Evolutionary conservation across 2,113 vertebrate genomes (phyloP).

Genomic region (Mohoua ochrocephala): DNA sequence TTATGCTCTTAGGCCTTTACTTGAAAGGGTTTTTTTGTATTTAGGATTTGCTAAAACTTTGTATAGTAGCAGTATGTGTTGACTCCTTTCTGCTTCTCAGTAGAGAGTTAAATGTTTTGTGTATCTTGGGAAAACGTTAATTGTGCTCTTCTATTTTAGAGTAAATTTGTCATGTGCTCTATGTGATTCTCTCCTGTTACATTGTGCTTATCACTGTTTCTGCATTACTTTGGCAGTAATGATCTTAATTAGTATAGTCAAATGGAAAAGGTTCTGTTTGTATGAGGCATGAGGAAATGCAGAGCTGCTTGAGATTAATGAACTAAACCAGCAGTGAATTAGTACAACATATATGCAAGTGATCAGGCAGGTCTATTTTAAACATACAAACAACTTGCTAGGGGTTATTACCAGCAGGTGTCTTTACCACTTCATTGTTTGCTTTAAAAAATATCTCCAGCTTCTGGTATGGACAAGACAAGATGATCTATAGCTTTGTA

Average conservation of each 20-base stretch:
- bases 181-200: not conserved
- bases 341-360: not conserved
- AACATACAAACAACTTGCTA: not conserved
- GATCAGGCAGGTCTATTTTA: not conserved
- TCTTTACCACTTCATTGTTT: not conserved
- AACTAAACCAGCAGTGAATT: not conserved
- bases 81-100: not conserved
- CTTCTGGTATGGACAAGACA: not conserved
- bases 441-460: not conserved
- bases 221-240: not conserved
- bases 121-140: not conserved
- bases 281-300: not conserved
- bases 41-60: not conserved
- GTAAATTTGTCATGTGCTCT: not conserved
- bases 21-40: not conserved
- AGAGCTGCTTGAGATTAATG: not conserved
- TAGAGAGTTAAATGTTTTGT: not conserved
- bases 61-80: not conserved
- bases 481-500: not conserved
- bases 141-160: not conserved
- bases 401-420: not conserved
- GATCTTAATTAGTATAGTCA: not conserved
- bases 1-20: not conserved
- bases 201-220: not conserved
- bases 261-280: not conserved